A percentile compares a stretch with the other conserved stretches of the same genome.
phyloP scores from a whole-genome alignment of 2,797 vertebrate species.

The Centroberyx gerrardi region DNA sequence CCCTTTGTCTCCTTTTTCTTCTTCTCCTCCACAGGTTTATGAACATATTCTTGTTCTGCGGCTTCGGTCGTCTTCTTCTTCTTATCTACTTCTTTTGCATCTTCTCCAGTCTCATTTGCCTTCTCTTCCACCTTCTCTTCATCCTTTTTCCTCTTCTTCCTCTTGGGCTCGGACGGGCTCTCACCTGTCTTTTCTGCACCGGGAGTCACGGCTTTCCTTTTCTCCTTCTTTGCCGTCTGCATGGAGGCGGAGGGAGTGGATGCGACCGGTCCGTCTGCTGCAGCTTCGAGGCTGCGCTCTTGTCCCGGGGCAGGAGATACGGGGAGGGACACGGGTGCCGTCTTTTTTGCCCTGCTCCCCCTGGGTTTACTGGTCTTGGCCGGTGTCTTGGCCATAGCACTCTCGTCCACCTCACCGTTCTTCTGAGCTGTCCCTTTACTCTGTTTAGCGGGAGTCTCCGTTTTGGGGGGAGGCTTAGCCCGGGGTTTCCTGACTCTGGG shows the following conservation, averaged over 20 bases:
- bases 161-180: conserved; percentile 59
- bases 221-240: conserved; percentile 39
- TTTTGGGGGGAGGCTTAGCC: conserved; percentile 49
- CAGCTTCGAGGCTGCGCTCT: neutral
- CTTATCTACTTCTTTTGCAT: conserved; percentile 7
- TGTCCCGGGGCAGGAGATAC: neutral
- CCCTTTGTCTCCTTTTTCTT: conserved; percentile 15
- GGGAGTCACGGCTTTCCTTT: conserved; percentile 29
- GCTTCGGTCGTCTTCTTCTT: conserved; percentile 30
- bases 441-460: neutral
- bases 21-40: conserved; percentile 33
- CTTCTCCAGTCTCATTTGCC: neutral
- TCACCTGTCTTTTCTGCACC: conserved; percentile 34
- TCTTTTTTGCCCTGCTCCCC: conserved; percentile 47
- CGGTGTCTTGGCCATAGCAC: conserved; percentile 4
- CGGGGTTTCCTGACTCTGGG: conserved; percentile 67
- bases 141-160: conserved; percentile 63
- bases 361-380: conserved; percentile 22
- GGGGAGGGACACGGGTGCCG: neutral
- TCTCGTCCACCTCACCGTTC: conserved; percentile 14
- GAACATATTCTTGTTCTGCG: neutral
- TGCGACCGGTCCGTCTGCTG: neutral
- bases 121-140: conserved; percentile 20
- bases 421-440: neutral
- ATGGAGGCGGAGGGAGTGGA: conserved; percentile 6